Evolutionary conservation across 2,113 vertebrate species (phyloP), one percentile per base, ranked within the genome.

Genomic region (Tenrec ecaudatus): DNA sequence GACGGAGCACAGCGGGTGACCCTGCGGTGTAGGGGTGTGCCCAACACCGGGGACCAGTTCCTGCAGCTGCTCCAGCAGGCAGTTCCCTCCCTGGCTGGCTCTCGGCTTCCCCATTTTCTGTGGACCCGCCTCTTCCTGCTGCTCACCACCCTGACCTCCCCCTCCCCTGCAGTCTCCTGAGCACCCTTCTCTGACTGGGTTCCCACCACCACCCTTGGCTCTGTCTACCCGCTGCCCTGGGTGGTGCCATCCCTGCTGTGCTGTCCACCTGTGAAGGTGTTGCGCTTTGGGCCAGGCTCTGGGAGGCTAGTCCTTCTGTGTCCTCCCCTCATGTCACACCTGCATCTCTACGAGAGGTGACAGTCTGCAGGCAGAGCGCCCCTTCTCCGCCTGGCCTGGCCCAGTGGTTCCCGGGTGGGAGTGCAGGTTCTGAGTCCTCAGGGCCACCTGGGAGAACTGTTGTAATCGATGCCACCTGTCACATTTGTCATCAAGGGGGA

Each of bases 61-160:
- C 80, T 0, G 1, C 2, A 27, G 20, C 43, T 10, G 1, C 27
- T 38, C 68, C 7, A 3, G 27, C 4, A 1, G 12, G 82, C 23
- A 5, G 25, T 15, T 20, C 9, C 3, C 25, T 17, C 27, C 68
- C 40, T 40, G 19, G 58, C 58, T 20, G 20, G 12, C 80, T 38
- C 0, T 0, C 1, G 17, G 17, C 57, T 43, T 20, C 11, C 12
- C 69, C 29, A 16, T n/a, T n/a, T 58, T 47, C 5, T 73, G 31
- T 19, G 1, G 53, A 76, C 47, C 27, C 62, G 38, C 66, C n/a
- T 25, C 22, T 5, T 17, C 25, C 64, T 62, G 17, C 40, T 64
- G 43, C 78, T 10, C 1, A 9, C 36, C 47, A 9, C 9, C 40
- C 9, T 10, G 0, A 40, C 40, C 3, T 40, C 40, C 40, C 40